Conservation (phyloP, 2,797 vertebrate species). For the Catostomus latipinnis region DNA sequence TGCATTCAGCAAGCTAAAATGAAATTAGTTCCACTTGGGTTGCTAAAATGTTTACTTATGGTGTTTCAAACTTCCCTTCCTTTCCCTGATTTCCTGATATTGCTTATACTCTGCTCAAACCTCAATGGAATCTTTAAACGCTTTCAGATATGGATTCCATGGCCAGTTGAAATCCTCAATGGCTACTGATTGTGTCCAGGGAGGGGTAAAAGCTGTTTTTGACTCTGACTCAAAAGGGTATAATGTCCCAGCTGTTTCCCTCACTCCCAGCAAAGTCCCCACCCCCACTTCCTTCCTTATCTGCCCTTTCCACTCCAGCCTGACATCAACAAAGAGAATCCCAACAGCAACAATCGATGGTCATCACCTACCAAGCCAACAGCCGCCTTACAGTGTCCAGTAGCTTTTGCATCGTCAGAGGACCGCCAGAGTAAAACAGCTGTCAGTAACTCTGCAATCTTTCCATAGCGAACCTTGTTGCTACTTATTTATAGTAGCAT, state of each 20-base stretch:
- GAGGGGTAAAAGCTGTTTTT: conserved; percentile 17
- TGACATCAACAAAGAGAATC: conserved; percentile 19
- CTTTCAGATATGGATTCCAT: conserved; percentile 12
- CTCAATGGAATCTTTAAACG: conserved; percentile 14
- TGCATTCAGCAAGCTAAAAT: too few species aligned
- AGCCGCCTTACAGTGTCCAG: background rate
- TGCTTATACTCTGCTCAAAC: background rate
- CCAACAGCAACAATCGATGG: conserved; percentile 36
- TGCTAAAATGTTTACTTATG: background rate
- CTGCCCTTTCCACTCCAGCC: conserved; percentile 14
- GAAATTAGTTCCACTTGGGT: background rate
- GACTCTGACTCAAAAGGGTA: conserved; percentile 25
- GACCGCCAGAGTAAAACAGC: background rate
- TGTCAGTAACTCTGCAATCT: conserved; percentile 44
- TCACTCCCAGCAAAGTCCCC: conserved; percentile 29
- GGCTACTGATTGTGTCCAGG: conserved; percentile 5
- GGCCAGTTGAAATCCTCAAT: conserved; percentile 14
- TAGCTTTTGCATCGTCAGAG: background rate
- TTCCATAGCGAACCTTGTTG: conserved; percentile 63
- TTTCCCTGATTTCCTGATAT: background rate
- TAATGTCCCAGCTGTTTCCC: conserved; percentile 46
- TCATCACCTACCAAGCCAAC: background rate
- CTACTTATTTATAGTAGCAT: conserved; percentile 79
- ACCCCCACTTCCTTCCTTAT: conserved; percentile 3
- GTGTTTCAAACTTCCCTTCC: background rate